Conservation (phyloP, 92 coral and sea anemone species). For the Bergia puertoricense region DNA sequence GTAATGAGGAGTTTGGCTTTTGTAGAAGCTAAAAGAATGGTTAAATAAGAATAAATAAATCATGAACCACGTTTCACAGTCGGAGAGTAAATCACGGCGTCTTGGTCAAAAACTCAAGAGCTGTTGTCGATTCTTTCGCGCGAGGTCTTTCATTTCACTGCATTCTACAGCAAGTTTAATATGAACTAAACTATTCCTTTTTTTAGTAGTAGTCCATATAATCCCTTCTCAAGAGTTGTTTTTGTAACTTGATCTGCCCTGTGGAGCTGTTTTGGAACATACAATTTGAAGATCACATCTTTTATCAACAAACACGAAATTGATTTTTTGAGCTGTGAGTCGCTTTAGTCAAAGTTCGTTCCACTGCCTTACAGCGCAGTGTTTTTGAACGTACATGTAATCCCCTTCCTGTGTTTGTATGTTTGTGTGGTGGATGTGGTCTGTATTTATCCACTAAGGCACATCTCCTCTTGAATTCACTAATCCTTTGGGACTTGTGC, state of each 20-base stretch:
- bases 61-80: constrained; percentile 50
- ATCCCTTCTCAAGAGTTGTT: constrained; percentile 6
- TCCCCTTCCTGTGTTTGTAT: not conserved
- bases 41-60: constrained; percentile 40
- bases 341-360: not conserved
- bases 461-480: constrained; percentile 22
- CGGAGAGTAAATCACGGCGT: constrained; percentile 34
- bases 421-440: constrained; percentile 7
- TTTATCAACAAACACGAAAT: constrained; percentile 30
- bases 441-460: constrained; percentile 6
- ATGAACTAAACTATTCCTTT: constrained; percentile 10
- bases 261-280: constrained; percentile 25
- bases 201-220: not conserved
- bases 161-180: not conserved
- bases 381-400: not conserved
- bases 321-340: constrained; percentile 15
- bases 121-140: not conserved
- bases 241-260: constrained; percentile 38
- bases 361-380: not conserved
- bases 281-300: constrained; percentile 11
- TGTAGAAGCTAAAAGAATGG: constrained; percentile 41
- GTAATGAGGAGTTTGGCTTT: constrained; percentile 37
- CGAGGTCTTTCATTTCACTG: not conserved
- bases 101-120: constrained; percentile 29
- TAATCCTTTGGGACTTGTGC: constrained; percentile 31